Evolutionary conservation across 2,888 invertebrate species (phyloP), one percentile per base, ranked within the genome.

Genomic region (Arctia plantaginis): DNA sequence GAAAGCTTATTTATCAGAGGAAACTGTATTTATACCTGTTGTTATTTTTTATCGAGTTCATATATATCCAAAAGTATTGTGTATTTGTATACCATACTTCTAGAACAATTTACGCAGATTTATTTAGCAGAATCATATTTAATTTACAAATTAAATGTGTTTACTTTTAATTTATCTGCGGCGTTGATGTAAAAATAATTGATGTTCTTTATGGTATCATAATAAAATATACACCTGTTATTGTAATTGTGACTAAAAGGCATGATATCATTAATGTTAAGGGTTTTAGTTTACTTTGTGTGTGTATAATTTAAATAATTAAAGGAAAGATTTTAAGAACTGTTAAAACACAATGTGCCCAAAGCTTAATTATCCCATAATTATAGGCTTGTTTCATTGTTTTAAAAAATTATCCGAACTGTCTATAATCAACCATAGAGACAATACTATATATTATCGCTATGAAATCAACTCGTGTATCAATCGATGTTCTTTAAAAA

Each of bases 181-280:
- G 77, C 72, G 65, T 70, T 72, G 73, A 71, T 70, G 68, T 66
- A 65, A 39, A 64, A 67, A 72, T 69, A 65, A 70, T 71, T 64
- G 64, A 51, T 76, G 74, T 76, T 74, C 62, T 73, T 64, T 68
- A 55, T 73, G 71, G 51, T 76, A 71, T 76, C 51, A 73, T 71
- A 69, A 65, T 73, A 72, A 75, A 62, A 47, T 41, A 72, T 77
- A 82, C 71, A 71, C 35, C 41, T 55, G 77, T 77, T 59, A 75
- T 78, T 84, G 77, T 78, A 79, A 82, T 70, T 65, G 44, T 79
- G 72, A 73, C 59, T 59, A 69, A 71, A 83, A 77, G 67, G 77
- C 77, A 82, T 79, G 62, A 73, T 70, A 79, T 79, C 73, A 75
- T 79, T 79, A 78, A 77, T 74, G 68, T 76, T 81, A 68, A 69